These are phyloP conservation scores for Himalopsyche phryganea DNA, from an alignment of 1,140 invertebrate genomes.

Conservation along the genomic window DNA sequence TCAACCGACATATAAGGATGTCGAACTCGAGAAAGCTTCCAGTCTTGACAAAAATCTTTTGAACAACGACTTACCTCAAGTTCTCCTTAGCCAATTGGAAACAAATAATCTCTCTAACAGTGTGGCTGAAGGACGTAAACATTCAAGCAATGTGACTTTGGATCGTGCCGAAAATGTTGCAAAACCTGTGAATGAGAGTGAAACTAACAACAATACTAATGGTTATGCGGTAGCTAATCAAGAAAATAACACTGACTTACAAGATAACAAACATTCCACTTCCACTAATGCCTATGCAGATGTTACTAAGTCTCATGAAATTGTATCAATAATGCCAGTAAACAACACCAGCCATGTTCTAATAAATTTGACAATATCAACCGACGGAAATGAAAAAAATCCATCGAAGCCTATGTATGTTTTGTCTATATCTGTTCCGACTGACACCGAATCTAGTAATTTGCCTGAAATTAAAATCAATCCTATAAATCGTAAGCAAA, in stretches of 20 bases:
- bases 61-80: constrained; percentile 14
- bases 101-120: constrained; percentile 3
- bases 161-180: neutral
- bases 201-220: constrained; percentile 12
- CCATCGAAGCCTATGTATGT: constrained; percentile 65
- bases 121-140: neutral
- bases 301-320: constrained; percentile 1
- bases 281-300: neutral
- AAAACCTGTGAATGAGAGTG: constrained; percentile 19
- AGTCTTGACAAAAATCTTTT: constrained; percentile 15
- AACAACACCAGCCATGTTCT: constrained; percentile 55
- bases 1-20: neutral
- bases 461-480: constrained; percentile 57
- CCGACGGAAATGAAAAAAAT: constrained; percentile 55
- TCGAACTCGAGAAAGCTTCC: neutral
- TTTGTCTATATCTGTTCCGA: constrained; percentile 68
- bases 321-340: constrained; percentile 10
- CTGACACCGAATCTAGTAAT: constrained; percentile 52
- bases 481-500: constrained; percentile 40
- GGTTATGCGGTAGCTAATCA: constrained; percentile 8
- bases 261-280: neutral
- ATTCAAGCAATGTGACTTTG: neutral
- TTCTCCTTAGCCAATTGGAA: neutral
- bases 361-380: constrained; percentile 72
- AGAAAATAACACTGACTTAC: constrained; percentile 6